These are phyloP conservation scores for Euura saliciscinereae DNA, from an alignment of 1,140 invertebrate species.

Conservation along the genomic window DNA sequence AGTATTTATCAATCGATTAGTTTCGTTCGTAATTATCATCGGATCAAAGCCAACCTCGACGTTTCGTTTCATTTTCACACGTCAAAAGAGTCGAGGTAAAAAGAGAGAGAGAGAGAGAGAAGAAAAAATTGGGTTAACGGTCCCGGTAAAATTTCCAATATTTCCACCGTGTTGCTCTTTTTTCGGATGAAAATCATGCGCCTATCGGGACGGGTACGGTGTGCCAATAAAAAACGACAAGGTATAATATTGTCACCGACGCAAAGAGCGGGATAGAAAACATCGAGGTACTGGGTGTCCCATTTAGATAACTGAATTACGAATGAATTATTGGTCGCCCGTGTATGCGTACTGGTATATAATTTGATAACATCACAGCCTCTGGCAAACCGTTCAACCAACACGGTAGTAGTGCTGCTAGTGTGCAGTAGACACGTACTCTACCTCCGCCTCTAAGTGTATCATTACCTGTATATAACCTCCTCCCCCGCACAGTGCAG, in stretches of 20 bases:
- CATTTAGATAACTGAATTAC: slow-evolving; percentile 56
- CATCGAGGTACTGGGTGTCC: slow-evolving; percentile 32
- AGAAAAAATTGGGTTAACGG: slow-evolving; percentile 5
- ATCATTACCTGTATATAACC: no score
- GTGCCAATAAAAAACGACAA: background rate
- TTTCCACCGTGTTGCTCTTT: background rate
- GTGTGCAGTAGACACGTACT: slow-evolving; percentile 19
- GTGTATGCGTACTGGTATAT: slow-evolving; percentile 47
- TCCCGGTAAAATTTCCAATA: slow-evolving; percentile 1
- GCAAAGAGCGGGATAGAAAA: background rate
- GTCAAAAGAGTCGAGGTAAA: no score
- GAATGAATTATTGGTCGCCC: slow-evolving; percentile 53
- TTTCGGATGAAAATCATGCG: background rate
- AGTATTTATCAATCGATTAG: background rate
- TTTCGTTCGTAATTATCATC: no score
- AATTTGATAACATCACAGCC: slow-evolving; percentile 53
- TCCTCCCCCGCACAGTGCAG: slow-evolving; percentile 17
- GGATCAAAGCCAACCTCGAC: no score
- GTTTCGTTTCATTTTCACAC: no score
- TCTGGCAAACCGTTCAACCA: slow-evolving; percentile 27
- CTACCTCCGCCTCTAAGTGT: background rate
- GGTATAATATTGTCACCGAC: background rate
- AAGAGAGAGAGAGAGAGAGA: background rate
- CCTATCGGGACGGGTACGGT: background rate
- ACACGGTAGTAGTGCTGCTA: slow-evolving; percentile 19